Percentiles rank a stretch among this genome's conserved stretches.
phyloP scores from a whole-genome alignment of 2,113 vertebrate genomes.

The Sylvietta virens region DNA sequence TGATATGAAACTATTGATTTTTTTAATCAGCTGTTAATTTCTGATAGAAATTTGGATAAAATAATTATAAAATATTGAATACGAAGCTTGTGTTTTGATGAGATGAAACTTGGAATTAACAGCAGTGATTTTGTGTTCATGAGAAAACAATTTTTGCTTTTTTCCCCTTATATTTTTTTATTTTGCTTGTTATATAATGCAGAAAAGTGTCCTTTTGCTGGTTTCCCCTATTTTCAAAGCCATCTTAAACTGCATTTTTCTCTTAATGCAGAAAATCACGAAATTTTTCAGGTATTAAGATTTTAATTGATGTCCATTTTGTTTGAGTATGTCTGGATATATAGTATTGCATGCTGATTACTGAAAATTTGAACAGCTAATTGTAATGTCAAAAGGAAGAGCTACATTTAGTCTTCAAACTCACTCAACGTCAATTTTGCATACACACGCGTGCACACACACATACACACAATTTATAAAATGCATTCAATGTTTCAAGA shows the following conservation, averaged over 20 bases:
- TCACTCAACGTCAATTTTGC: not conserved
- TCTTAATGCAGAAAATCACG: not conserved
- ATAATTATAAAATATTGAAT: not conserved
- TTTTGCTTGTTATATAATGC: not conserved
- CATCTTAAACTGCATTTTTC: not conserved
- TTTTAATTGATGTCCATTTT: not conserved
- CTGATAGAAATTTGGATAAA: not conserved
- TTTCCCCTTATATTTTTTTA: not conserved
- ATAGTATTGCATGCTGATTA: not conserved
- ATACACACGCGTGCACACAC: no score
- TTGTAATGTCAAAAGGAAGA: not conserved
- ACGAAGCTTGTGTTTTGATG: not conserved
- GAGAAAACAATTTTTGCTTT: not conserved
- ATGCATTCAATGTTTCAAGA: not conserved
- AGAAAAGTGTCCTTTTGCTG: not conserved
- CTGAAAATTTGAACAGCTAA: not conserved
- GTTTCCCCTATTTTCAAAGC: not conserved
- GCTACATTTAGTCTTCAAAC: not conserved
- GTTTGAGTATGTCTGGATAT: not conserved
- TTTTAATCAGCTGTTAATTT: not conserved
- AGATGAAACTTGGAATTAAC: not conserved
- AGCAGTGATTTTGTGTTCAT: not conserved
- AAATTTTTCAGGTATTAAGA: not conserved
- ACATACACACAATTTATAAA: not conserved
- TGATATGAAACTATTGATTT: not conserved